Conservation (phyloP, 2,797 vertebrate species). For the Paedocypris micromegethes region DNA sequence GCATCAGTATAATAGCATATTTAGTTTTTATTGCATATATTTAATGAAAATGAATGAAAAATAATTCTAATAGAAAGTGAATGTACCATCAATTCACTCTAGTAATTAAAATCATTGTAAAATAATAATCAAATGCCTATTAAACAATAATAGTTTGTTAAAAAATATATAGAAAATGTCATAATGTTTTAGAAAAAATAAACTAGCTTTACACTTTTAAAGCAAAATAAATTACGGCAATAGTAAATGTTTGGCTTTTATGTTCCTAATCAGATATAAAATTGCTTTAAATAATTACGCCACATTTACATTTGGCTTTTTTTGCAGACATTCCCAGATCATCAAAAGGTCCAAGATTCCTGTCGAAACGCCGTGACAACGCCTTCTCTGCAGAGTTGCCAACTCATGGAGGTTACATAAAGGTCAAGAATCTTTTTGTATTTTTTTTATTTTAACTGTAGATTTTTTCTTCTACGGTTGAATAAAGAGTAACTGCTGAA, state of each 20-base stretch:
- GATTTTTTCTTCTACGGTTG: too few relatives aligned
- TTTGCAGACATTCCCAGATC: slow-evolving; percentile 48
- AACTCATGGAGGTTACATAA: slow-evolving; percentile 23
- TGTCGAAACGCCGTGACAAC: slow-evolving; percentile 49
- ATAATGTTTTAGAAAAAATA: neutral
- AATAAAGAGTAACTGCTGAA: too few relatives aligned
- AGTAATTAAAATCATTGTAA: neutral
- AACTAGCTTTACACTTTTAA: neutral
- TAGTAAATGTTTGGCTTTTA: too few relatives aligned
- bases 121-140: neutral
- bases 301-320: neutral
- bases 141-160: neutral
- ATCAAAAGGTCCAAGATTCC: slow-evolving; percentile 60
- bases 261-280: neutral
- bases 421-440: neutral
- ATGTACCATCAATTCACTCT: too few relatives aligned
- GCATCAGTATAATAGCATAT: too few relatives aligned
- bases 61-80: too few relatives aligned
- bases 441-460: neutral
- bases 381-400: slow-evolving; percentile 37
- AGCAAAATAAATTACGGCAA: neutral
- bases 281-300: neutral
- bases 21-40: too few relatives aligned
- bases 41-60: too few relatives aligned
- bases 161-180: neutral